Conservation (phyloP, 2,888 invertebrate genomes). For the Coelogynopora nodosa region DNA sequence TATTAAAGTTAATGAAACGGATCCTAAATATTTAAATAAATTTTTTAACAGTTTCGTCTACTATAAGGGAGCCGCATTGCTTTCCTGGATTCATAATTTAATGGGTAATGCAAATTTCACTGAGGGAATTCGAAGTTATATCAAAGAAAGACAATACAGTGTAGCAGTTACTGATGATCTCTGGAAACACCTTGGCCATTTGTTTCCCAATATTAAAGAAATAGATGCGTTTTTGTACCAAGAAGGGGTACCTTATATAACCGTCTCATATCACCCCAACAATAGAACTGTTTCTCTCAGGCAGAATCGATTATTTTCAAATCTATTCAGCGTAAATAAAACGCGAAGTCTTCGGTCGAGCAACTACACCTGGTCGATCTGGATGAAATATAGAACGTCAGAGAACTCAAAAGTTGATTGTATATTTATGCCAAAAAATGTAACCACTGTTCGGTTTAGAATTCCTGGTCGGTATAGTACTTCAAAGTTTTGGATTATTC, state of each 20-base stretch:
- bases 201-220: background rate
- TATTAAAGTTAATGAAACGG: background rate
- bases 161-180: background rate
- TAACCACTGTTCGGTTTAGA: background rate
- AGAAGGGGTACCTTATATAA: background rate
- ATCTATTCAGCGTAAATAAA: background rate
- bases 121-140: background rate
- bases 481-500: background rate
- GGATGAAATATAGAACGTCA: background rate
- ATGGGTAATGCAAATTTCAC: background rate
- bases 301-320: background rate
- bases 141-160: background rate
- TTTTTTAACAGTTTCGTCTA: background rate
- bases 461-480: background rate
- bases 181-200: background rate
- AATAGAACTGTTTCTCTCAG: background rate
- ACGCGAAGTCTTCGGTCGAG: background rate
- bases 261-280: background rate
- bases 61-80: background rate
- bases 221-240: background rate
- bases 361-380: conserved; percentile 1
- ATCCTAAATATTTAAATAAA: background rate
- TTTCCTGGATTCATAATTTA: background rate
- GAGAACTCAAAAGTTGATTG: background rate
- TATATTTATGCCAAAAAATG: background rate